Conservation (phyloP, 2,113 vertebrate genomes). For the Mobula birostris region DNA sequence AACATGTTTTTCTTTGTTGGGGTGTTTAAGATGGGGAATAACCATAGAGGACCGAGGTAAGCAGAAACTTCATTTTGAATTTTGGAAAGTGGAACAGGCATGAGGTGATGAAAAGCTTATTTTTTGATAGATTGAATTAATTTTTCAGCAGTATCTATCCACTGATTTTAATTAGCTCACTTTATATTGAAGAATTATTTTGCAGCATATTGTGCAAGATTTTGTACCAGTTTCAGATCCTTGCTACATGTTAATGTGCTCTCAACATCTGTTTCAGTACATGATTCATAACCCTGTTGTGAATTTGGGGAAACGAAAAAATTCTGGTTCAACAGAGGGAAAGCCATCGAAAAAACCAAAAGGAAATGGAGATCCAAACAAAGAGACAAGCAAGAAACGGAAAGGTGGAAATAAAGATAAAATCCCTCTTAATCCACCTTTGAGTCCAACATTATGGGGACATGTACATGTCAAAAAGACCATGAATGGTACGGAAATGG, state of each 20-base stretch:
- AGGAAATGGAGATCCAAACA: conserved; percentile 49
- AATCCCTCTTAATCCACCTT: conserved; percentile 61
- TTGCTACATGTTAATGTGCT: conserved; percentile 8
- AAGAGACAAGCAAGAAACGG: conserved; percentile 49
- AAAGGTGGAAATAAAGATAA: conserved; percentile 57
- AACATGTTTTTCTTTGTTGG: too few species aligned
- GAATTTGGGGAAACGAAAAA: conserved; percentile 70
- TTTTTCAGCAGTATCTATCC: too few species aligned
- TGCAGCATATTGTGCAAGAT: neutral
- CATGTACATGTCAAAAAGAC: conserved; percentile 82
- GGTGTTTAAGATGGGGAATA: too few species aligned
- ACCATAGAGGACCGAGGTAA: too few species aligned
- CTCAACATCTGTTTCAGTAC: conserved; percentile 65
- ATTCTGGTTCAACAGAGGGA: conserved; percentile 70
- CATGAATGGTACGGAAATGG: conserved; percentile 70
- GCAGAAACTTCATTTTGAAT: too few species aligned
- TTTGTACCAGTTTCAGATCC: neutral
- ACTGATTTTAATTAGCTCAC: neutral
- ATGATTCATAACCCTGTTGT: conserved; percentile 80
- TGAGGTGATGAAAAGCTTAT: too few species aligned
- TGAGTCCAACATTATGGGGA: conserved; percentile 83
- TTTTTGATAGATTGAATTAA: too few species aligned
- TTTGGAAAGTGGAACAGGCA: too few species aligned
- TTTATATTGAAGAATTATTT: neutral
- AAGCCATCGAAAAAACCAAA: conserved; percentile 73